A percentile compares a stretch with the other conserved stretches of the same genome.
These are phyloP conservation scores for Stenurella melanura DNA, from an alignment of 2,888 invertebrate species.

Conservation along the genomic window DNA sequence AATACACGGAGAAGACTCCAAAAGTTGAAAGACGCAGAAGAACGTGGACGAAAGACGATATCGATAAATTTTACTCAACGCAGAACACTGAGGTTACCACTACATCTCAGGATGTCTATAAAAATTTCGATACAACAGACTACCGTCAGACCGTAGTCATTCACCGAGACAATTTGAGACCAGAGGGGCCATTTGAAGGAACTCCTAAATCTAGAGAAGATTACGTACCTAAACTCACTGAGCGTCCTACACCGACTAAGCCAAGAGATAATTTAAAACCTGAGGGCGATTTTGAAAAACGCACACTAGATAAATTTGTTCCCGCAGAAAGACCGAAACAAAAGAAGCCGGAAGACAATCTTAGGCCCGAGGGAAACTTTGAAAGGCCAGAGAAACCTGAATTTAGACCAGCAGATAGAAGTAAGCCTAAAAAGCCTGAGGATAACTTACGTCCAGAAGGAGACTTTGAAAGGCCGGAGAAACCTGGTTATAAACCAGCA, in stretches of 20 bases:
- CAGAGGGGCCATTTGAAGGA: conserved; percentile 75
- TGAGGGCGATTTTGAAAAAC: conserved; percentile 74
- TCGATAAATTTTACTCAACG: conserved; percentile 81
- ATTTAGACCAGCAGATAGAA: conserved; percentile 73
- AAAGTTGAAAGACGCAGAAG: conserved; percentile 78
- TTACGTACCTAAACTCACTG: conserved; percentile 69
- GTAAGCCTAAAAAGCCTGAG: conserved; percentile 70
- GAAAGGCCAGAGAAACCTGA: conserved; percentile 66
- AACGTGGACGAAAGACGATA: conserved; percentile 84
- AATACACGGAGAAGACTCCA: conserved; percentile 78
- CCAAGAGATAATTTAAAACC: conserved; percentile 74
- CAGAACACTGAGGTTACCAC: conserved; percentile 77
- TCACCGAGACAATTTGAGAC: conserved; percentile 74
- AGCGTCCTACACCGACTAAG: conserved; percentile 70
- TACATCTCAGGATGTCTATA: conserved; percentile 82
- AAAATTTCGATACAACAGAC: conserved; percentile 78
- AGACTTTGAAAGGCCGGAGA: conserved; percentile 59
- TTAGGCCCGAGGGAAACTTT: conserved; percentile 70
- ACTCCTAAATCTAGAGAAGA: conserved; percentile 73
- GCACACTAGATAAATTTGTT: conserved; percentile 59
- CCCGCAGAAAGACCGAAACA: conserved; percentile 70
- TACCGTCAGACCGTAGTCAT: conserved; percentile 71
- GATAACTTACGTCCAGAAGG: conserved; percentile 77
- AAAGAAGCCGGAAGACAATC: conserved; percentile 70
- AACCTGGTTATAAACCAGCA: conserved; percentile 71